Evolutionary conservation across 2,797 vertebrate genomes (phyloP).

Genomic region (Chaenodraco wilsoni): DNA sequence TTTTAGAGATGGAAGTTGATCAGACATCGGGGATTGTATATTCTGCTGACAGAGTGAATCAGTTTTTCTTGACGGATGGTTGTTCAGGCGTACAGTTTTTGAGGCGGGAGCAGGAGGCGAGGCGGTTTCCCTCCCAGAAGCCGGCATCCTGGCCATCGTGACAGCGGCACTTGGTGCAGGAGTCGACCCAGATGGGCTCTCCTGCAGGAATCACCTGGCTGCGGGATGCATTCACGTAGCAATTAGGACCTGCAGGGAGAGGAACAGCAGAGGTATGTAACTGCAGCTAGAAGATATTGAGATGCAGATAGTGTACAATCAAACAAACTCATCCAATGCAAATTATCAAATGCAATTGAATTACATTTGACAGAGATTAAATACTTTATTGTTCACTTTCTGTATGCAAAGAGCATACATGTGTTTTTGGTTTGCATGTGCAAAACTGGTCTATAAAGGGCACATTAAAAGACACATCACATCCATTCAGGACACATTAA

Average conservation of each 20-base stretch:
- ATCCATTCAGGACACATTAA: too few relatives aligned
- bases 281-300: background rate
- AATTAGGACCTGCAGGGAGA: conserved; percentile 86
- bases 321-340: background rate
- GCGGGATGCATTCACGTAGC: conserved; percentile 81
- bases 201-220: conserved; percentile 84
- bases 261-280: conserved; percentile 7
- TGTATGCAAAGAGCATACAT: too few relatives aligned
- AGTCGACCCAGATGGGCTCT: conserved; percentile 84
- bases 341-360: background rate
- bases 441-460: too few relatives aligned
- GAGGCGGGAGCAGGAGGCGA: conserved; percentile 85
- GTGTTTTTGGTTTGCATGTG: too few relatives aligned
- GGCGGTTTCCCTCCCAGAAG: conserved; percentile 89
- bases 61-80: conserved; percentile 57
- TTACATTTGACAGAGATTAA: background rate
- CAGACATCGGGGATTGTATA: background rate
- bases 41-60: conserved; percentile 32
- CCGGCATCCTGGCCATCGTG: conserved; percentile 87
- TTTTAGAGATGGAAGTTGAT: conserved; percentile 14
- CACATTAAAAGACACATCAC: too few relatives aligned
- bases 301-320: conserved; percentile 1
- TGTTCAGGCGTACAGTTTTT: conserved; percentile 77
- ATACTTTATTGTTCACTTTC: too few relatives aligned
- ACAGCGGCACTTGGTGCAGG: conserved; percentile 87